A percentile compares a stretch with the other conserved stretches of the same genome.
phyloP scores from a whole-genome alignment of 2,888 invertebrate genomes.

The Brachyptera putata region DNA sequence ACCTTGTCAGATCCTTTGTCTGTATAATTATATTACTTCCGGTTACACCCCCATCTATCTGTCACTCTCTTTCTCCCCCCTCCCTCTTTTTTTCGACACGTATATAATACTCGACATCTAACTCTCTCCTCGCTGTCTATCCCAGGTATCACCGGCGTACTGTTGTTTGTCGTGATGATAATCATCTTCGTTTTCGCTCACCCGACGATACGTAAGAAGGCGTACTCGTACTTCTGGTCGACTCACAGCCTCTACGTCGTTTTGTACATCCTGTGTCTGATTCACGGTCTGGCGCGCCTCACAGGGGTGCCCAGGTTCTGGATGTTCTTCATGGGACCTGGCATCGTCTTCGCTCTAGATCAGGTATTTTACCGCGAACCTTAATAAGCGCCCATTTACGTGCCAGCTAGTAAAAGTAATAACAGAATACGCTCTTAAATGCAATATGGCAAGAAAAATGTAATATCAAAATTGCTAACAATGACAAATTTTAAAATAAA shows the following conservation, averaged over 20 bases:
- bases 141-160: slow-evolving; percentile 78
- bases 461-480: too few relatives aligned
- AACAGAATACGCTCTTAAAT: too few relatives aligned
- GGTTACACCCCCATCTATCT: too few relatives aligned
- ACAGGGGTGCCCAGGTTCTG: slow-evolving; percentile 91
- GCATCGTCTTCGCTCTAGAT: slow-evolving; percentile 82
- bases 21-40: too few relatives aligned
- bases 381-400: too few relatives aligned
- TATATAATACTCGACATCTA: too few relatives aligned
- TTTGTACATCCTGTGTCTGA: slow-evolving; percentile 77
- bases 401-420: too few relatives aligned
- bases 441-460: too few relatives aligned
- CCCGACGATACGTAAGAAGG: slow-evolving; percentile 85
- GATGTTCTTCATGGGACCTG: slow-evolving; percentile 91
- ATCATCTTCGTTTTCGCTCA: slow-evolving; percentile 96
- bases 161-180: slow-evolving; percentile 86
- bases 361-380: slow-evolving; percentile 54
- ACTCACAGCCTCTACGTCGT: slow-evolving; percentile 86
- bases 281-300: slow-evolving; percentile 86
- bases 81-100: too few relatives aligned
- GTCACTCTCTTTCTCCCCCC: too few relatives aligned
- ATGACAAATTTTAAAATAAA: too few relatives aligned
- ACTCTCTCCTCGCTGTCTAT: slow-evolving; percentile 30
- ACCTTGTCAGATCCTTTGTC: too few relatives aligned
- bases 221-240: slow-evolving; percentile 93